phyloP scores from a whole-genome alignment of 2,113 vertebrate genomes.

The Merops nubicus region DNA sequence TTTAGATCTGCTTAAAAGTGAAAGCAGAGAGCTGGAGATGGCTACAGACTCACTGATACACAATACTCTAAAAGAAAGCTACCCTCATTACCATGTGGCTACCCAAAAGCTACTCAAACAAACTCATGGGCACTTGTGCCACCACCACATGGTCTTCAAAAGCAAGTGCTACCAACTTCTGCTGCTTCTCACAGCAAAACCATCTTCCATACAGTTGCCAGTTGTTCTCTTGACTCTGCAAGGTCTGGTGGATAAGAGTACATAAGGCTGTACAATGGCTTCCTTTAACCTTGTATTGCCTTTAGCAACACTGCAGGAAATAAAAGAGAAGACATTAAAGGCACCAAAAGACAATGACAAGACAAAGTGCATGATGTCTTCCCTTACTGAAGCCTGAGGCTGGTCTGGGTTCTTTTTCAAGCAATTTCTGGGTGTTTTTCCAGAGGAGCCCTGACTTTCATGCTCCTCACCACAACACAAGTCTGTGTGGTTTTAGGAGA shows the following conservation, averaged over 20 bases:
- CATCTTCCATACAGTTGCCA: not conserved
- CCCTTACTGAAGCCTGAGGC: not conserved
- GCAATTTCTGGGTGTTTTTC: not conserved
- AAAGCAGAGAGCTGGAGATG: not conserved
- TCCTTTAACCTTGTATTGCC: not conserved
- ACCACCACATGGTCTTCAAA: not conserved
- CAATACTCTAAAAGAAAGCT: not conserved
- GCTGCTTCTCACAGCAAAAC: not conserved
- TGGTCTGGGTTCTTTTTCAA: not conserved
- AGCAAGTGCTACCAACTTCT: not conserved
- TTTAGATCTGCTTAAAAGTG: not conserved
- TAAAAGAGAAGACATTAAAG: not conserved
- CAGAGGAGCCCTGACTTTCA: not conserved
- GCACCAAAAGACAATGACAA: not conserved
- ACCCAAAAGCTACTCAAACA: not conserved
- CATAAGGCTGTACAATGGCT: rapidly evolving
- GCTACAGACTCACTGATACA: not conserved
- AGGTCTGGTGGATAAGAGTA: not conserved
- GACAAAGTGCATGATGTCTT: not conserved
- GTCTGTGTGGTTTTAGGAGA: not conserved
- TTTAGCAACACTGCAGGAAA: not conserved
- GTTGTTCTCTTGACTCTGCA: not conserved
- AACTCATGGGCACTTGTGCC: not conserved
- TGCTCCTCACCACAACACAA: not conserved
- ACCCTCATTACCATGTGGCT: rapidly evolving